These are phyloP conservation scores for Megaustenia siamemsis DNA, from an alignment of 2,888 invertebrate species.

Conservation along the genomic window DNA sequence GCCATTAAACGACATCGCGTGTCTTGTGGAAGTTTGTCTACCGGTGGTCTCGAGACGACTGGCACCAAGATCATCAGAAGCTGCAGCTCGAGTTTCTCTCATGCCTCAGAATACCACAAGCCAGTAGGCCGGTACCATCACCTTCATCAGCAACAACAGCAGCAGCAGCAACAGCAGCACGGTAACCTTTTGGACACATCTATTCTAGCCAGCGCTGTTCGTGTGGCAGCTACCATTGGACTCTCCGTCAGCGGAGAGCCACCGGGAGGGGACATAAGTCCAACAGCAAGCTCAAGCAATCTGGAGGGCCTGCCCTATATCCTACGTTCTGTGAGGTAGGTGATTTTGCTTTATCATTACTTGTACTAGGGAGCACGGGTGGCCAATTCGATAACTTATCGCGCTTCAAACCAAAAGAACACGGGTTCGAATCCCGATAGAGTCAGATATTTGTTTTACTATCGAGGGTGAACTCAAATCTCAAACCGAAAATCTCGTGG, in stretches of 20 bases:
- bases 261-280: slow-evolving; percentile 36
- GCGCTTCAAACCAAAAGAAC: no score
- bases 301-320: slow-evolving; percentile 44
- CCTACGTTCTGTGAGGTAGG: slow-evolving; percentile 52
- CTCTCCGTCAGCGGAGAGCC: slow-evolving; percentile 43
- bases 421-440: no score
- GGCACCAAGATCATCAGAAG: slow-evolving; percentile 46
- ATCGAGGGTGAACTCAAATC: no score
- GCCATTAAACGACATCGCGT: slow-evolving; percentile 42
- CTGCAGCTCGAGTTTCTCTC: slow-evolving; percentile 47
- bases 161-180: slow-evolving; percentile 42
- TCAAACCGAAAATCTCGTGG: no score
- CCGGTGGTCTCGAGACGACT: slow-evolving; percentile 19
- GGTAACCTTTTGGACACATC: slow-evolving; percentile 38
- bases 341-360: no score
- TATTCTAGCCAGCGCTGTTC: slow-evolving; percentile 48
- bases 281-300: slow-evolving; percentile 21
- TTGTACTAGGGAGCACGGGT: neutral
- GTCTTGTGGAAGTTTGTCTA: slow-evolving; percentile 42
- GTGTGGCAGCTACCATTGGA: slow-evolving; percentile 49
- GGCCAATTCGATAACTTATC: no score
- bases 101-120: slow-evolving; percentile 39
- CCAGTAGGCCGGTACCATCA: slow-evolving; percentile 49
- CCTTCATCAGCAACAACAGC: slow-evolving; percentile 47
- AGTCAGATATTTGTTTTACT: no score